Evolutionary conservation across 2,797 vertebrate species (phyloP).

Genomic region (Salarias fasciatus): DNA sequence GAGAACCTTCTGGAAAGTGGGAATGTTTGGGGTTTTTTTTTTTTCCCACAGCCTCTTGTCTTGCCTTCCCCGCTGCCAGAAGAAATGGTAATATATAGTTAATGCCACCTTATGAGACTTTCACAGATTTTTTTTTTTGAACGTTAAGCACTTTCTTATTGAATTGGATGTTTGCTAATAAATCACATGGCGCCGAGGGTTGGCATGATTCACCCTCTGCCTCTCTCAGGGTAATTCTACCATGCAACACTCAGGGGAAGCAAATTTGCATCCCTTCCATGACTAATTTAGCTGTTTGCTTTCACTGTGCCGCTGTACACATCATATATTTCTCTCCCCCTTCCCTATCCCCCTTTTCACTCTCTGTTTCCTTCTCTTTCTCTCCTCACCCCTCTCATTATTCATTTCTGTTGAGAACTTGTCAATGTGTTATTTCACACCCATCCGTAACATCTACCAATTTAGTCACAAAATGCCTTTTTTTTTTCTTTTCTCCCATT

Average conservation of each 20-base stretch:
- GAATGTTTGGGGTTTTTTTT: too few relatives aligned
- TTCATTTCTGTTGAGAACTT: slow-evolving; percentile 54
- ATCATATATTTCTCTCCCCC: slow-evolving; percentile 59
- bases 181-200: slow-evolving; percentile 68
- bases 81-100: slow-evolving; percentile 63
- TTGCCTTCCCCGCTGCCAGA: slow-evolving; percentile 29
- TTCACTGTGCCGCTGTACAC: slow-evolving; percentile 72
- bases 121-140: slow-evolving; percentile 72
- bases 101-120: slow-evolving; percentile 73
- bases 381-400: slow-evolving; percentile 51
- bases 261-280: slow-evolving; percentile 74
- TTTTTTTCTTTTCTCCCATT: slow-evolving; percentile 33
- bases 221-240: slow-evolving; percentile 77
- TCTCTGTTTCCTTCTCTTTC: slow-evolving; percentile 61
- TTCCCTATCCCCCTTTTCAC: slow-evolving; percentile 46
- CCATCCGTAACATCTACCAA: slow-evolving; percentile 39
- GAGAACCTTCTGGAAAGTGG: slow-evolving; percentile 55
- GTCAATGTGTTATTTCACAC: slow-evolving; percentile 58
- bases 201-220: slow-evolving; percentile 76
- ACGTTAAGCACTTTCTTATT: slow-evolving; percentile 81
- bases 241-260: slow-evolving; percentile 74
- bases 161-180: slow-evolving; percentile 84
- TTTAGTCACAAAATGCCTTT: slow-evolving; percentile 44
- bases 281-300: slow-evolving; percentile 80
- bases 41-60: slow-evolving; percentile 55